These are phyloP conservation scores for Plebejus anna DNA, from an alignment of 2,888 invertebrate genomes.

Conservation along the genomic window DNA sequence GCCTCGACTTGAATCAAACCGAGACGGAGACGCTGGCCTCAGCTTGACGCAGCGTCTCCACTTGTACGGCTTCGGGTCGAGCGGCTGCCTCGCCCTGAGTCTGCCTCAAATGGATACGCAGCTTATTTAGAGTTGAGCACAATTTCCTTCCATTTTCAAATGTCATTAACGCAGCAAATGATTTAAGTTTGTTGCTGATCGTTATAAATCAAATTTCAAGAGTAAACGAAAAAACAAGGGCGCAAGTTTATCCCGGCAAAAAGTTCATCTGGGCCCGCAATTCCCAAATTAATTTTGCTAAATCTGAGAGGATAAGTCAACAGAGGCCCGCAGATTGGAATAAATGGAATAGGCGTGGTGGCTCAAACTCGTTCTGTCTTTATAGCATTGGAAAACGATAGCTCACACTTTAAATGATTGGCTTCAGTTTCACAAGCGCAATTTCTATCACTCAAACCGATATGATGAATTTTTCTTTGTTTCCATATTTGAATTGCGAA, in stretches of 20 bases:
- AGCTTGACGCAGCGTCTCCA: too few species aligned
- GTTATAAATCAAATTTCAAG: not conserved
- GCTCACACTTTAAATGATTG: slow-evolving; percentile 32
- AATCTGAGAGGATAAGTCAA: slow-evolving; percentile 44
- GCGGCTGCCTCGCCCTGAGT: too few species aligned
- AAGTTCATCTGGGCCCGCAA: slow-evolving; percentile 49
- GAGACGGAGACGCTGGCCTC: too few species aligned
- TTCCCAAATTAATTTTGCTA: slow-evolving; percentile 51
- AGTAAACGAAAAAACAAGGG: slow-evolving; percentile 28
- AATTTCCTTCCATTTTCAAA: not conserved
- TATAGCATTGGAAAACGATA: slow-evolving; percentile 57
- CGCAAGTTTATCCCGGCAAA: slow-evolving; percentile 42
- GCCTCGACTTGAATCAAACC: too few species aligned
- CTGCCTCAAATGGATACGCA: too few species aligned
- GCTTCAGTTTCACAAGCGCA: slow-evolving; percentile 30
- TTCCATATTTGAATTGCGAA: not conserved
- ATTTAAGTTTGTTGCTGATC: not conserved
- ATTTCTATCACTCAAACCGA: slow-evolving; percentile 22
- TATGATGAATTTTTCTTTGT: not conserved
- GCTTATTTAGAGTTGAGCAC: too few species aligned
- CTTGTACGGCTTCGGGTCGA: too few species aligned
- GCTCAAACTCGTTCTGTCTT: slow-evolving; percentile 48
- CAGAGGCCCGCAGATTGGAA: slow-evolving; percentile 53
- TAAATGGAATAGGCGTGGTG: slow-evolving; percentile 50
- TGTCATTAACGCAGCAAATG: not conserved